A percentile compares a stretch with the other conserved stretches of the same genome.
These are phyloP conservation scores for Phlogophora meticulosa DNA, from an alignment of 2,888 invertebrate species.

Conservation along the genomic window DNA sequence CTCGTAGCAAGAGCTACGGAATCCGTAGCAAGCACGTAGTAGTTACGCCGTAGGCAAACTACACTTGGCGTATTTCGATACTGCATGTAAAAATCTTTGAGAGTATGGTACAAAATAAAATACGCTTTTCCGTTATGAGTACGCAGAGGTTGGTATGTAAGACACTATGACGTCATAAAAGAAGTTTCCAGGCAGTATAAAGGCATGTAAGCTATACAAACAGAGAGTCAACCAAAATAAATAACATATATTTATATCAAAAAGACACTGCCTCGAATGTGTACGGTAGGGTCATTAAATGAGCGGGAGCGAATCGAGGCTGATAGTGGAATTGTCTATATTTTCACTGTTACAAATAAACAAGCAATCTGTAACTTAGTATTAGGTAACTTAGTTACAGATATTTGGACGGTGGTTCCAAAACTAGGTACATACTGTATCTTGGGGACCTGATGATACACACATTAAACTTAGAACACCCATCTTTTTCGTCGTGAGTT, in stretches of 20 bases:
- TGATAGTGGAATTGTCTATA: too few relatives aligned
- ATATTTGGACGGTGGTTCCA: too few relatives aligned
- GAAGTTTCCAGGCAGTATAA: constrained; percentile 19
- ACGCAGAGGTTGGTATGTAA: background rate
- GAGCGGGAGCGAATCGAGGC: background rate
- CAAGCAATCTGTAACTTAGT: too few relatives aligned
- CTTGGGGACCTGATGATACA: too few relatives aligned
- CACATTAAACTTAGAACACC: too few relatives aligned
- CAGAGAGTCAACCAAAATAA: constrained; percentile 63
- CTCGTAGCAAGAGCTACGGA: constrained; percentile 46
- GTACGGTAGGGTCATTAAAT: constrained; percentile 50
- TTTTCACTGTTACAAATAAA: too few relatives aligned
- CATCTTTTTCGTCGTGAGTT: too few relatives aligned
- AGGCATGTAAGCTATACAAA: constrained; percentile 45
- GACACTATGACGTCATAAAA: constrained; percentile 1
- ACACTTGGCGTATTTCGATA: constrained; percentile 33
- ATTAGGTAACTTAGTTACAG: too few relatives aligned
- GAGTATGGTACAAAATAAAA: constrained; percentile 1
- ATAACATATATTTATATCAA: constrained; percentile 65
- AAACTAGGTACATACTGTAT: too few relatives aligned
- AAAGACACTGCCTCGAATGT: constrained; percentile 58
- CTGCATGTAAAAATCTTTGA: constrained; percentile 15
- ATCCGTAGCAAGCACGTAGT: constrained; percentile 51
- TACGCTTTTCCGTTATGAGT: constrained; percentile 3
- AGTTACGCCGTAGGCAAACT: constrained; percentile 12